These are phyloP conservation scores for Astreopora myriophthalma DNA, from an alignment of 64 coral and sea anemone species.

Conservation along the genomic window DNA sequence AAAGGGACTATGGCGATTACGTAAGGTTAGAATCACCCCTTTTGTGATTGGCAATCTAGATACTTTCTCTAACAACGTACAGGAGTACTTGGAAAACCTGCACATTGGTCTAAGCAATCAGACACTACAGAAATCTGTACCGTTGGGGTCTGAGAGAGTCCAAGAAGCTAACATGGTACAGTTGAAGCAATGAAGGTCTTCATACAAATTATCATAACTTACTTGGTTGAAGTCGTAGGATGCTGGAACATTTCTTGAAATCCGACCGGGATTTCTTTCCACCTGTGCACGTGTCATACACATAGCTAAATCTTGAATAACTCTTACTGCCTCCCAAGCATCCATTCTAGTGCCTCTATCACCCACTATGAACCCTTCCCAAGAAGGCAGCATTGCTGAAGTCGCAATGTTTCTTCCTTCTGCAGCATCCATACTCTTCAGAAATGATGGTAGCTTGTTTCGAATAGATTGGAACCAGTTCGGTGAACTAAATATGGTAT, in stretches of 20 bases:
- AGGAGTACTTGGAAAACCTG: too few species aligned
- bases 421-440: conserved; percentile 17
- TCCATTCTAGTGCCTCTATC: not conserved
- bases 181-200: not conserved
- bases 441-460: not conserved
- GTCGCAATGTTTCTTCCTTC: conserved; percentile 54
- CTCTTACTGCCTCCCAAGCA: not conserved
- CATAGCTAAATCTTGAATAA: not conserved
- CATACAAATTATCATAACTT: not conserved
- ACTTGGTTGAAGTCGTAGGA: conserved; percentile 11
- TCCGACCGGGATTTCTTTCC: not conserved
- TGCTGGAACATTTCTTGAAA: not conserved
- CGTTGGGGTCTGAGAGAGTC: too few species aligned
- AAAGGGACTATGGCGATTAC: too few species aligned
- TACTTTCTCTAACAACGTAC: too few species aligned
- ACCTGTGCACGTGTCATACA: conserved; percentile 38
- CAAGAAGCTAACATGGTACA: too few species aligned
- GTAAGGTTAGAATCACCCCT: too few species aligned
- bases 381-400: conserved; percentile 14
- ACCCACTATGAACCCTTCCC: conserved; percentile 13
- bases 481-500: conserved; percentile 11
- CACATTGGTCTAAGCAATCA: too few species aligned
- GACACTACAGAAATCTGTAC: too few species aligned
- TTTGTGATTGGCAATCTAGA: too few species aligned
- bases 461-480: not conserved